A percentile compares a stretch with the other conserved stretches of the same genome.
Evolutionary conservation across 2,113 vertebrate genomes (phyloP).

Genomic region (Alligator sinensis): DNA sequence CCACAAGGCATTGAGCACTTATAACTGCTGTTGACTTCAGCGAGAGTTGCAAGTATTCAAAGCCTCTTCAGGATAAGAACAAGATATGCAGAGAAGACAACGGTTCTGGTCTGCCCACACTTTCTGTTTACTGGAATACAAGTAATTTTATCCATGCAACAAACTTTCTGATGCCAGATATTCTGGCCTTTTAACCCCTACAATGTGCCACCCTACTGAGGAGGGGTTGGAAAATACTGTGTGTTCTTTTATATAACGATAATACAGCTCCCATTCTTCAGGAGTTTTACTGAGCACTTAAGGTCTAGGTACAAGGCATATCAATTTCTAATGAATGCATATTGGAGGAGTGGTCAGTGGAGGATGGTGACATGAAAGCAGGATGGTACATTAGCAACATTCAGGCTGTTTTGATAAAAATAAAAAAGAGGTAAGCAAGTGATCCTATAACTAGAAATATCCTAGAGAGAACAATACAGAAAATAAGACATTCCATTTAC

Average conservation of each 20-base stretch:
- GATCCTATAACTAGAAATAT: not conserved
- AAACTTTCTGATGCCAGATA: not conserved
- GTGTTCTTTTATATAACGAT: not conserved
- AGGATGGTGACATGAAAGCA: not conserved
- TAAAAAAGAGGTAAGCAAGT: not conserved
- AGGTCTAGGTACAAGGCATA: not conserved
- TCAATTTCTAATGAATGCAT: not conserved
- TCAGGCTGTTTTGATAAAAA: not conserved
- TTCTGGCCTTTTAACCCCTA: not conserved
- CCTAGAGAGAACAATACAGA: not conserved
- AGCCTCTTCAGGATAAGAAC: not conserved
- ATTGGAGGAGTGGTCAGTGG: not conserved
- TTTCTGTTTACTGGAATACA: not conserved
- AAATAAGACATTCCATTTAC: slow-evolving; percentile 61
- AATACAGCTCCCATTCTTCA: not conserved
- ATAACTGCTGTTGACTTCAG: not conserved
- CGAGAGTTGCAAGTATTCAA: not conserved
- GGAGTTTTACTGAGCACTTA: not conserved
- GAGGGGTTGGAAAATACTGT: not conserved
- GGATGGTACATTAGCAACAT: not conserved
- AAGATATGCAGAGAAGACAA: not conserved
- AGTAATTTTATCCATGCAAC: not conserved
- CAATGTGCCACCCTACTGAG: not conserved
- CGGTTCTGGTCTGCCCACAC: not conserved
- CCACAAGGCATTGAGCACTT: not conserved